Evolutionary conservation across 2,113 vertebrate species (phyloP).

Genomic region (Lepisosteus osseus): DNA sequence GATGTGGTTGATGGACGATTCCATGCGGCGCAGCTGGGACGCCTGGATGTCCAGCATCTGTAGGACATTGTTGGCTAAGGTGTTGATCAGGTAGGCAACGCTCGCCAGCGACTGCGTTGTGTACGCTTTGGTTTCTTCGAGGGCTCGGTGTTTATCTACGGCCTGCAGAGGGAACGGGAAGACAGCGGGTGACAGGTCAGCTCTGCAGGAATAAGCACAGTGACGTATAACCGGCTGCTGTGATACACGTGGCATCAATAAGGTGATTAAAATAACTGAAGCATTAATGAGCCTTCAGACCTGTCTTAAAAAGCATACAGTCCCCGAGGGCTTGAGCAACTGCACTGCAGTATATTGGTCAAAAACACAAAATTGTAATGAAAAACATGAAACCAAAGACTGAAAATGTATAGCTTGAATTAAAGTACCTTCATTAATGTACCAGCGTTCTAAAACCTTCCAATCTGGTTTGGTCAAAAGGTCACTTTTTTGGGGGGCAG

Average conservation of each 20-base stretch:
- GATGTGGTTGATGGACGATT: slow-evolving; percentile 98
- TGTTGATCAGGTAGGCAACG: slow-evolving; percentile 98
- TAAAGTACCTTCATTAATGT: too few species aligned
- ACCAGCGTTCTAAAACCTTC: too few species aligned
- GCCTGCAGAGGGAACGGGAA: slow-evolving; percentile 63
- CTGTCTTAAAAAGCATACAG: too few species aligned
- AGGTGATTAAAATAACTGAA: too few species aligned
- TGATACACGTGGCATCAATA: not conserved
- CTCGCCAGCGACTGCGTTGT: slow-evolving; percentile 96
- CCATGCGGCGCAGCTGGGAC: slow-evolving; percentile 96
- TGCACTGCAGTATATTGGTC: too few species aligned
- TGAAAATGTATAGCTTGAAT: too few species aligned
- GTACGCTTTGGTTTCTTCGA: slow-evolving; percentile 99
- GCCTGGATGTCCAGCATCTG: slow-evolving; percentile 98
- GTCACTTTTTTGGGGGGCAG: too few species aligned
- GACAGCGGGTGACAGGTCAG: not conserved
- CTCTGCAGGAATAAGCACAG: not conserved
- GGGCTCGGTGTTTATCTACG: slow-evolving; percentile 90
- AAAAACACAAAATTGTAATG: too few species aligned
- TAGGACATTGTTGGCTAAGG: slow-evolving; percentile 97
- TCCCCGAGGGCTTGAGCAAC: too few species aligned
- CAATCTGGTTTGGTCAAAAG: too few species aligned
- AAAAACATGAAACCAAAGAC: too few species aligned
- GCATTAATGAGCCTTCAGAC: too few species aligned
- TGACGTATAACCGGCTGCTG: not conserved